Conservation (phyloP, 1,140 invertebrate genomes). For the Papilio xuthus region DNA sequence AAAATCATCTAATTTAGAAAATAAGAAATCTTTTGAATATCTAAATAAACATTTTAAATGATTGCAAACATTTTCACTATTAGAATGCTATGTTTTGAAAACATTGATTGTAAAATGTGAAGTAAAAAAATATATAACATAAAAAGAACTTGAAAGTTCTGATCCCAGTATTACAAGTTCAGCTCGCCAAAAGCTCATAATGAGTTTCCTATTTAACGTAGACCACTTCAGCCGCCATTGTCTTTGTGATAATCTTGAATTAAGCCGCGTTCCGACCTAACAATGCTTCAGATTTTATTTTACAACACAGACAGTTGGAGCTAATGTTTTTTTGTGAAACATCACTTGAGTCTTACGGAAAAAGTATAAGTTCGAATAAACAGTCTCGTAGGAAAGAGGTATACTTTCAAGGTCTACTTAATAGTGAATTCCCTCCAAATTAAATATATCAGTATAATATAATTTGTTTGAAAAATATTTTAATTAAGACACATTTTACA, state of each 20-base stretch:
- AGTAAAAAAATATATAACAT: neutral
- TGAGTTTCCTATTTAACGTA: slow-evolving; percentile 19
- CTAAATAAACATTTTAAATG: too few relatives aligned
- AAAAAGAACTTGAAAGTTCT: neutral
- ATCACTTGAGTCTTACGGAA: neutral
- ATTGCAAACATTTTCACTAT: too few relatives aligned
- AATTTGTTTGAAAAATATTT: too few relatives aligned
- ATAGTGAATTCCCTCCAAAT: too few relatives aligned
- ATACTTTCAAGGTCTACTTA: neutral
- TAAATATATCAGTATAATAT: too few relatives aligned
- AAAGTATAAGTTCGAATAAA: neutral
- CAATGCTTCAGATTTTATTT: neutral
- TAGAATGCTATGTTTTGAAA: neutral
- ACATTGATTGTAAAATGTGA: neutral
- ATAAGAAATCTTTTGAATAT: too few relatives aligned
- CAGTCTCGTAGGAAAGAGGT: neutral
- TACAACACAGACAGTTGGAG: neutral
- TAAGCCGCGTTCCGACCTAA: neutral
- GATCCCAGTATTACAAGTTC: slow-evolving; percentile 12
- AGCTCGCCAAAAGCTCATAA: slow-evolving; percentile 11
- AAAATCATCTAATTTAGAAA: too few relatives aligned
- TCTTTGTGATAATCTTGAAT: slow-evolving; percentile 17
- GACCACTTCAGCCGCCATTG: slow-evolving; percentile 10
- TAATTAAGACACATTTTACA: neutral
- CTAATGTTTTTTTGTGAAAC: neutral